Base-by-base conservation (phyloP, 2,888 invertebrate species). In the Pristionchus arcanus region DNA sequence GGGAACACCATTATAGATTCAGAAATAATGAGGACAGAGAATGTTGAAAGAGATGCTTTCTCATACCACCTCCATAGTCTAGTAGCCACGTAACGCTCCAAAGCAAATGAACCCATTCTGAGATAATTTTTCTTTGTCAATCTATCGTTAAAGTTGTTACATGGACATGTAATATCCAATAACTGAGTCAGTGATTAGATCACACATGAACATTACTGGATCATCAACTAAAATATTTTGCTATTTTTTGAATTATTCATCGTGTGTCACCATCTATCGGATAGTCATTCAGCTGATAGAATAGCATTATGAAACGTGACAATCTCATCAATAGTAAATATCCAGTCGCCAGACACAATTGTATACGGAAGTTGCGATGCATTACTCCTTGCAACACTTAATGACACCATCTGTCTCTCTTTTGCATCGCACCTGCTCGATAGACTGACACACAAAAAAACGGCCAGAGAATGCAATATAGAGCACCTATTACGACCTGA, bases 281-380 rank as follows among this genome's bases (percentile, higher is more conserved):
- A 21, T 15, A 37, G 42, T 77, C 74, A 25, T 77, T 42, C 21
- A 77, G 74, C 19, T 77, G 74, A 21, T 77, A 77, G 5, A 7
- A 37, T 16, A 77, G 15, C 37, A 77, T 37, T 1, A 42, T 42
- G 42, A 77, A 77, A 15, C 74, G 74, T 28, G 74, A 16, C 3
- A 77, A 4, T 77, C 74, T 77, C 42, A 77, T 19, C 21, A 77
- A 28, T 19, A 25, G 5, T 31, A 77, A 42, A 25, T 77, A 77
- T 1, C 74, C 74, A 1, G 74, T 77, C 11, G 74, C 74, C 42
- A 77, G 74, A 77, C 74, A 77, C 21, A 77, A 42, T 77, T 77
- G 74, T 31, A 77, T 77, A 42, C 74, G 74, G 42, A 77, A 77
- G 28, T 77, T 77, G 1, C 74, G 74, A 77, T 77, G 74, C 74